Conservation (phyloP, 2,797 vertebrate genomes). For the Salmo trutta region DNA sequence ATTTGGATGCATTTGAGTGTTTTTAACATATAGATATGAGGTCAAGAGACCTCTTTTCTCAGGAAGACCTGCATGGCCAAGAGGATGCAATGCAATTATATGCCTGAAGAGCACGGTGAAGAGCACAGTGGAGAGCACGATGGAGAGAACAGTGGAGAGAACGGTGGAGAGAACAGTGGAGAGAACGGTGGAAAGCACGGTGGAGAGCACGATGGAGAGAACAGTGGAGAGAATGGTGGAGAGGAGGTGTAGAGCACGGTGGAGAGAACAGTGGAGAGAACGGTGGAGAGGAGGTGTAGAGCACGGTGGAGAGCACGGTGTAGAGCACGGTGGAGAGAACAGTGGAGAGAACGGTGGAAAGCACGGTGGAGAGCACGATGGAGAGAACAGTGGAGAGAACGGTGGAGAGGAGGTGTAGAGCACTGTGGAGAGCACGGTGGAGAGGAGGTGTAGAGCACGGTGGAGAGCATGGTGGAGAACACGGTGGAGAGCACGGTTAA, state of each 20-base stretch:
- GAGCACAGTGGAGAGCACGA: no score
- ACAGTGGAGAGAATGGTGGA: background rate
- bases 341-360: no score
- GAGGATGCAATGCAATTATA: background rate
- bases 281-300: background rate
- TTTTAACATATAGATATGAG: background rate
- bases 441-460: accelerated
- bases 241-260: background rate
- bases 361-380: no score
- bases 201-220: no score
- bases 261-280: background rate
- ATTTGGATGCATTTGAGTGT: background rate
- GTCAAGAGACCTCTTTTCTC: background rate
- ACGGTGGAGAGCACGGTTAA: conserved; percentile 14
- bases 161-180: conserved; percentile 7
- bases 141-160: no score
- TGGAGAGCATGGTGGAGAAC: no score
- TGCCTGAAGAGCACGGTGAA: background rate
- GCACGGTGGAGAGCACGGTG: no score
- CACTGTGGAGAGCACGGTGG: no score
- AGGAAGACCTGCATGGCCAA: background rate
- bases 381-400: no score
- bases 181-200: background rate
- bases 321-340: accelerated
- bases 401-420: no score